phyloP scores from a whole-genome alignment of 2,113 vertebrate species.

The Vicugna pacos region DNA sequence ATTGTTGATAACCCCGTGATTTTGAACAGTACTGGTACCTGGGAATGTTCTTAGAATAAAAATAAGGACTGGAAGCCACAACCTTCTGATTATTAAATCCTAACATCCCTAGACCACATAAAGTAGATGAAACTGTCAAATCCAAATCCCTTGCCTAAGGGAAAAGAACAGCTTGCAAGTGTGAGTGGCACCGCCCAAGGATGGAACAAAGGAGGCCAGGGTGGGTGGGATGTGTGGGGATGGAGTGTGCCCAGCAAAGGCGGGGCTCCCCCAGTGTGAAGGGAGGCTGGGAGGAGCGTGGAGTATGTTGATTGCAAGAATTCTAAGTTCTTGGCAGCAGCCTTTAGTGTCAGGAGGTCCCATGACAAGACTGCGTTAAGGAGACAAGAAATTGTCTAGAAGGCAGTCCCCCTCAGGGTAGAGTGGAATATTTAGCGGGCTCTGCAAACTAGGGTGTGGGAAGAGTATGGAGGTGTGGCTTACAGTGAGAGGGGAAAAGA shows the following conservation, averaged over 20 bases:
- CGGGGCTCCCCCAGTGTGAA: neutral
- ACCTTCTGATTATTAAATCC: conserved; percentile 4
- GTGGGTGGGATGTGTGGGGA: neutral
- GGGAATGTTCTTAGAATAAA: neutral
- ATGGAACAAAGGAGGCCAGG: neutral
- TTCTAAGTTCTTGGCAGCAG: conserved; percentile 53
- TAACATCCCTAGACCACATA: neutral
- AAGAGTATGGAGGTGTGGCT: conserved; percentile 5
- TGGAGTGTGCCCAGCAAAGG: conserved; percentile 35
- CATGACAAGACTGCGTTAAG: conserved; percentile 15
- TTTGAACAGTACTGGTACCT: neutral
- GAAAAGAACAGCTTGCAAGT: neutral
- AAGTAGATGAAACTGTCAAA: neutral
- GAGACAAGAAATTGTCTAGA: conserved; percentile 47
- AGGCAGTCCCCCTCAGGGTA: neutral
- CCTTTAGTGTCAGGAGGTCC: conserved; percentile 3
- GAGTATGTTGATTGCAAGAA: neutral
- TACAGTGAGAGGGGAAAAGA: neutral
- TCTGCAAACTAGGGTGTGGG: conserved; percentile 2
- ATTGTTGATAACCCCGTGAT: neutral
- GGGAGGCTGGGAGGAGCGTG: neutral
- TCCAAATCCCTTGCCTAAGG: conserved; percentile 15
- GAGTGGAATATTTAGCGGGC: neutral
- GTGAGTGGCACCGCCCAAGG: neutral
- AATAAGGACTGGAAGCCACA: neutral